Evolutionary conservation across 2,797 vertebrate species (phyloP).

Genomic region (Tamandua tetradactyla): DNA sequence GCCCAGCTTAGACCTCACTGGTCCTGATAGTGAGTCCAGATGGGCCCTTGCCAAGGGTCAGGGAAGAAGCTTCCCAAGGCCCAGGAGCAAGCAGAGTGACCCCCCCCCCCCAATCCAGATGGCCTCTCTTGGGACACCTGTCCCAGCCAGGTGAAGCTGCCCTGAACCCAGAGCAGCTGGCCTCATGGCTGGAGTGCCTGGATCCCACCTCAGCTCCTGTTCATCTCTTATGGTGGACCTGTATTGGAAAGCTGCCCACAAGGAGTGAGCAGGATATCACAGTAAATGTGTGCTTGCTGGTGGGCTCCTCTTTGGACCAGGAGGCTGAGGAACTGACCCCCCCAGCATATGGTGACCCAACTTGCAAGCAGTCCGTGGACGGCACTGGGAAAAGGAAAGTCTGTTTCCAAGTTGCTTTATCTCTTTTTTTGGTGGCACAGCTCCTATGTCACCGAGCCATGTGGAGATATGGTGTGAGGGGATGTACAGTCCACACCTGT

Average conservation of each 20-base stretch:
- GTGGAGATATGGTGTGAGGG: rapidly evolving
- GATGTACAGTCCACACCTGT: not conserved
- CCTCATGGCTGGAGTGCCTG: not conserved
- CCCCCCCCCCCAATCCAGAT: not conserved
- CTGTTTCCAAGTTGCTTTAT: conserved; percentile 5
- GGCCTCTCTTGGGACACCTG: not conserved
- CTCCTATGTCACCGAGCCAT: not conserved
- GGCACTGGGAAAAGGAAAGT: not conserved
- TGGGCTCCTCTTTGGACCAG: not conserved
- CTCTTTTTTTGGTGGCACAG: not conserved
- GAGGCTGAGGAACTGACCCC: not conserved
- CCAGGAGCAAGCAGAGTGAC: not conserved
- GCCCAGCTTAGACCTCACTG: not conserved
- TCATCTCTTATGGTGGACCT: not conserved
- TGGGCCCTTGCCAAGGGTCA: not conserved
- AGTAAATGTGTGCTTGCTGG: not conserved
- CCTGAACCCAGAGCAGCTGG: not conserved
- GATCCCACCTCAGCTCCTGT: not conserved
- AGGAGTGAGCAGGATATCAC: not conserved
- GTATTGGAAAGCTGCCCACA: not conserved
- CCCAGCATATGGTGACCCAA: not conserved
- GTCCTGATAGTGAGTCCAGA: not conserved
- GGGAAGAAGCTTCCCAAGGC: not conserved
- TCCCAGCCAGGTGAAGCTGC: not conserved
- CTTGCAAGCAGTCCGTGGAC: not conserved